Base-by-base conservation (phyloP, 2,797 vertebrate genomes). In the Dendrocincla tyrannina region DNA sequence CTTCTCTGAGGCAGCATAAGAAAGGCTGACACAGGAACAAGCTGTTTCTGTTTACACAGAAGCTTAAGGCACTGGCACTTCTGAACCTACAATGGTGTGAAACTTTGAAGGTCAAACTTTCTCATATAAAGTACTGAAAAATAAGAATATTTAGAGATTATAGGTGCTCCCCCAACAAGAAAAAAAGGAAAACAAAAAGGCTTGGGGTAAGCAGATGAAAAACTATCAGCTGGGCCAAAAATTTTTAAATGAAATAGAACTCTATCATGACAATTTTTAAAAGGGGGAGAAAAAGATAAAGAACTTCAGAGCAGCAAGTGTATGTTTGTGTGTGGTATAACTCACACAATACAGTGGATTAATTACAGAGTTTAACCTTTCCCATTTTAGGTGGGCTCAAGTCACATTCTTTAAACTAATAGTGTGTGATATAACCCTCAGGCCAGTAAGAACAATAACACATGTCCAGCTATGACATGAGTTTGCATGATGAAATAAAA, bases 281-380 rank as follows among this genome's bases (percentile, higher is more conserved):
- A 33, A 46, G 2, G 9, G 2, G 62, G 25, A 66, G 8, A 47
- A 70, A 78, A 67, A 68, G 6, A 42, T 28, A 76, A 62, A 62
- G 35, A 66, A 27, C 11, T 78, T 72, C 32, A 81, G 22, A 42
- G 13, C 13, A 90, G 20, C 25, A 50, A 72, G 27, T 39, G 27
- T 18, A 66, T 11, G 4, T 52, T 49, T 1, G 0, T 88, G 35
- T 52, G 62, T 37, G 27, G n/a, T 50, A 19, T 24, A 91, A 77
- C 11, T 39, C 10, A 5, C 1, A 2, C 37, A 91, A 4, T 18
- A 17, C 3, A 4, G 23, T 60, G 24, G 42, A 76, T 85, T 93
- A 89, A 70, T 87, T 84, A 69, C 60, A 92, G 64, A 68, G 53
- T 77, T 95, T 95, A 95, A 92, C 79, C 69, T 91, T 94, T 93